Conservation (phyloP, 2,797 vertebrate genomes). For the Onychomys arenicola region DNA sequence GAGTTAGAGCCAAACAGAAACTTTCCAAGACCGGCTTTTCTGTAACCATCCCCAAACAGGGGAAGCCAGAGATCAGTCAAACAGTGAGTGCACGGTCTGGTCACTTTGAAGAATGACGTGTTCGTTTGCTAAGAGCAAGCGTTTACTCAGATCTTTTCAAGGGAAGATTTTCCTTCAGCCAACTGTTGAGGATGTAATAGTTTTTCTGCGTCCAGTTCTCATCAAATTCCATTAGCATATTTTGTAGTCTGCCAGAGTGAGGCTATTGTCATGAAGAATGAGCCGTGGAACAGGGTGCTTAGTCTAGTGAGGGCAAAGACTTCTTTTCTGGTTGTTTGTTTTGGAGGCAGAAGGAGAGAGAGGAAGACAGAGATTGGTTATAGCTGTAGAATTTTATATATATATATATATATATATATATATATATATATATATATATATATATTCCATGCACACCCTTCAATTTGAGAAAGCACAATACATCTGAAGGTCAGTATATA, state of each 20-base stretch:
- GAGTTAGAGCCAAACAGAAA: constrained; percentile 69
- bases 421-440: too few relatives aligned
- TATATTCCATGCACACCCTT: not conserved
- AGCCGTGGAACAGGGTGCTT: not conserved
- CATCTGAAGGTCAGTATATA: not conserved
- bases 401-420: too few relatives aligned
- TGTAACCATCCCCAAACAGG: constrained; percentile 36
- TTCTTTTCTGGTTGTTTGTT: constrained; percentile 44
- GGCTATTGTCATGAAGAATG: constrained; percentile 42
- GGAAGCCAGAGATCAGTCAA: constrained; percentile 68
- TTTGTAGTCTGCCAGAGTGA: constrained; percentile 12
- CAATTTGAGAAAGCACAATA: constrained; percentile 19
- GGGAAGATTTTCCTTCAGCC: constrained; percentile 14
- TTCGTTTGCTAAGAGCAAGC: constrained; percentile 44
- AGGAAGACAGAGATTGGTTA: not conserved
- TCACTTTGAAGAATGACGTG: constrained; percentile 68
- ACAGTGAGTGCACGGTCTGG: not conserved
- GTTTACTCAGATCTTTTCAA: constrained; percentile 20
- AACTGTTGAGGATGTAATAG: constrained; percentile 19
- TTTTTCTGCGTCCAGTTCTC: constrained; percentile 44
- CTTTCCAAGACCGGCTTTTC: constrained; percentile 56
- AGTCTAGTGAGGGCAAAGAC: not conserved
- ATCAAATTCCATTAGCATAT: constrained; percentile 57
- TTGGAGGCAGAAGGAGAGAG: not conserved
- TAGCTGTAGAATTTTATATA: not conserved